Conservation (phyloP, 2,113 vertebrate genomes). For the Psammodynastes pulverulentus region DNA sequence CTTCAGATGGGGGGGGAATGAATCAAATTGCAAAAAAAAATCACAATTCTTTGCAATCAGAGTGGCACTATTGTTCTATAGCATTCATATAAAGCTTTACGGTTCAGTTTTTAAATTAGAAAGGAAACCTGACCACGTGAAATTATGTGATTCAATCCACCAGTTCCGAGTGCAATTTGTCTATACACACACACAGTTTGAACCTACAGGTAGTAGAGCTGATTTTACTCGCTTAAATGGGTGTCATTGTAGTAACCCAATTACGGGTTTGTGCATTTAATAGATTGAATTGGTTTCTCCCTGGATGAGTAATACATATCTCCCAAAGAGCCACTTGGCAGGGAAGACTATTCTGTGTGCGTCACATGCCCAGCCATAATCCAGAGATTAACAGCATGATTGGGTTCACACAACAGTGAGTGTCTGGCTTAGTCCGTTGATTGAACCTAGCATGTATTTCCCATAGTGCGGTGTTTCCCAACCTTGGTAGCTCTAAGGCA, state of each 20-base stretch:
- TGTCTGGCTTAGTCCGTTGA: background rate
- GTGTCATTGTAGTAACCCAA: background rate
- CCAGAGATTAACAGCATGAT: background rate
- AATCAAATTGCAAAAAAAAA: background rate
- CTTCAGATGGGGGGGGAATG: rapidly evolving
- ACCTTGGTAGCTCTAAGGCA: background rate
- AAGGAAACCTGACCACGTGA: background rate
- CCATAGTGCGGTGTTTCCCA: background rate
- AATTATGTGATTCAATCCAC: background rate
- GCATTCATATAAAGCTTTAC: background rate
- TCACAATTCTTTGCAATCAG: background rate
- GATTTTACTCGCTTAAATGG: background rate
- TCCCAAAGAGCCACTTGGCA: background rate
- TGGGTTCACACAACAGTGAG: background rate
- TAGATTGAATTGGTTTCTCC: background rate
- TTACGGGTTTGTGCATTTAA: background rate
- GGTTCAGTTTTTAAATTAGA: background rate
- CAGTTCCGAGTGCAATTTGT: background rate
- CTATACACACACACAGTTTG: background rate
- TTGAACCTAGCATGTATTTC: background rate
- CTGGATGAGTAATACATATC: background rate
- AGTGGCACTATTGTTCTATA: background rate
- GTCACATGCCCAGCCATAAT: background rate
- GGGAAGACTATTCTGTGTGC: background rate
- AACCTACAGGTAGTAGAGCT: background rate